A percentile compares a stretch with the other conserved stretches of the same genome.
Evolutionary conservation across 2,113 vertebrate genomes (phyloP).

Genomic region (Holacanthus passer): DNA sequence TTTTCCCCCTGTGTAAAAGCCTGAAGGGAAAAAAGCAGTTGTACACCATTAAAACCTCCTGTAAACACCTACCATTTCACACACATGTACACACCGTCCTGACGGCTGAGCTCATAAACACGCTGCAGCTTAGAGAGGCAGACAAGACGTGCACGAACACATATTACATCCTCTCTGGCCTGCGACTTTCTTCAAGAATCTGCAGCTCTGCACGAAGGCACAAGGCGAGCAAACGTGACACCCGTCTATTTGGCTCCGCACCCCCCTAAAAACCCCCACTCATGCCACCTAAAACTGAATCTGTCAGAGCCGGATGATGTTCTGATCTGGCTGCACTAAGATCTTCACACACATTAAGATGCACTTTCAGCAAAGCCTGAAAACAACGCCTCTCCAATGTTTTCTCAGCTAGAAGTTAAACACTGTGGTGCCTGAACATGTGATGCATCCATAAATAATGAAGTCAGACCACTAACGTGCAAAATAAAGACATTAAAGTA

Average conservation of each 20-base stretch:
- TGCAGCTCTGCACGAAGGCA: slow-evolving; percentile 26
- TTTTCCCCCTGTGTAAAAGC: neutral
- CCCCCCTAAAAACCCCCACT: neutral
- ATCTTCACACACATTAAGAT: neutral
- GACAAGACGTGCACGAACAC: slow-evolving; percentile 22
- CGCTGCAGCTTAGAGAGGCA: neutral
- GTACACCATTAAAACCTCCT: neutral
- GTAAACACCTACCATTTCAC: slow-evolving; percentile 10
- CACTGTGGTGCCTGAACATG: neutral
- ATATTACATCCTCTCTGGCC: slow-evolving; percentile 16
- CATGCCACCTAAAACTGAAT: neutral
- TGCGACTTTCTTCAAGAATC: slow-evolving; percentile 19
- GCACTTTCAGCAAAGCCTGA: neutral
- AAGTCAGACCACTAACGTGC: neutral
- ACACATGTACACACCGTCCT: neutral
- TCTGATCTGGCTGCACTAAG: slow-evolving; percentile 10
- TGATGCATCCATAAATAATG: neutral
- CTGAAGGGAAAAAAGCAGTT: neutral
- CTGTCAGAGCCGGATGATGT: neutral
- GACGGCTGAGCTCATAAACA: slow-evolving; percentile 21
- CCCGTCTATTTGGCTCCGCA: neutral
- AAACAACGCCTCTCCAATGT: neutral
- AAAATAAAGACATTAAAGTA: neutral
- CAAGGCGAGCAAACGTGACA: slow-evolving; percentile 58
- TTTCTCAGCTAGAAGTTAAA: neutral